Evolutionary conservation across 2,113 vertebrate genomes (phyloP).

Genomic region (Columbina picui): DNA sequence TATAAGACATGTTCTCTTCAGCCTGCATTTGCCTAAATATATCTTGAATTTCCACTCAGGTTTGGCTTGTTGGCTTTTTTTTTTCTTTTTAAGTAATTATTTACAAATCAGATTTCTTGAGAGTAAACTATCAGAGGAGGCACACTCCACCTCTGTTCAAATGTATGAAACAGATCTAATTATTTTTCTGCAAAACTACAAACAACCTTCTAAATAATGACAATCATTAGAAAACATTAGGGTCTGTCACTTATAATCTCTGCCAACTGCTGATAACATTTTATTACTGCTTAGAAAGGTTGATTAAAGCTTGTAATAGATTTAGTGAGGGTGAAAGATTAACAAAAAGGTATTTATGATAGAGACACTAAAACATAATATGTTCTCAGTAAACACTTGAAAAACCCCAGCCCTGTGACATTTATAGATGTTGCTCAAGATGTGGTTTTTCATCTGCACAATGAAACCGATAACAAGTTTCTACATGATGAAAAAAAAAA

Average conservation of each 20-base stretch:
- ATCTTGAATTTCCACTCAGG: background rate
- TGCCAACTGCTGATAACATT: slow-evolving; percentile 32
- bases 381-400: slow-evolving; percentile 15
- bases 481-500: background rate
- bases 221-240: slow-evolving; percentile 45
- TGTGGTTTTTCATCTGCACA: slow-evolving; percentile 25
- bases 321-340: slow-evolving; percentile 51
- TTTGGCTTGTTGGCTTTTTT: background rate
- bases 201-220: slow-evolving; percentile 36
- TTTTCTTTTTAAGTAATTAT: slow-evolving; percentile 45
- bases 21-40: background rate
- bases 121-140: slow-evolving; percentile 6
- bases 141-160: background rate
- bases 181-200: slow-evolving; percentile 46
- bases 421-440: slow-evolving; percentile 55
- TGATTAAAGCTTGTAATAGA: slow-evolving; percentile 7
- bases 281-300: slow-evolving; percentile 41
- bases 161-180: slow-evolving; percentile 25
- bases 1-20: background rate
- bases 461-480: slow-evolving; percentile 31
- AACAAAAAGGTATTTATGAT: slow-evolving; percentile 67
- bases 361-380: background rate
- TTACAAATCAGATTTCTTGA: slow-evolving; percentile 62
- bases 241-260: slow-evolving; percentile 37
- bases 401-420: slow-evolving; percentile 10